Evolutionary conservation across 2,888 invertebrate species (phyloP), one percentile per base, ranked within the genome.

Genomic region (Conistra vaccinii): DNA sequence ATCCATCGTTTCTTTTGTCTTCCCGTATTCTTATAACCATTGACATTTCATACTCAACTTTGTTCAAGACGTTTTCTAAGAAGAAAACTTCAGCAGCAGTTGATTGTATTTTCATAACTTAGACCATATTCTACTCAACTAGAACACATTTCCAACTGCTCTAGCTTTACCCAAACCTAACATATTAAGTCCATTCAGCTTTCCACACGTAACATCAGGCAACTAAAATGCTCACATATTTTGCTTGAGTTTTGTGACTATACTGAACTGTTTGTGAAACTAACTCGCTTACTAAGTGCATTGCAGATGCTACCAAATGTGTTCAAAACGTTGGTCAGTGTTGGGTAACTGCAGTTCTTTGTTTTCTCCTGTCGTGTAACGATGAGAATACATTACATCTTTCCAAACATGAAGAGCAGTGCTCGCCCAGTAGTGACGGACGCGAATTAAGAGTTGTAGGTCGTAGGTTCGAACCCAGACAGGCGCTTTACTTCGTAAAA

Each of bases 261-360:
- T 72, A 66, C 60, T 42, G 51, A 57, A 20, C 60, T 67, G 61
- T 78, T 78, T 78, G 65, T 66, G 55, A 78, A 48, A 32, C 78
- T 66, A 55, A 73, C 55, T 67, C 42, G 32, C 45, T 66, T 12
- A 45, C 39, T 51, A 39, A 57, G 35, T 79, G 73, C 61, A 42
- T 61, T 48, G 71, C 32, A 78, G 51, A 65, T 71, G 71, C 17
- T 65, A 65, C 63, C 23, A 10, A 61, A 45, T 63, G 65, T 32
- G 32, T 48, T 26, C 60, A 55, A 69, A 77, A 69, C 32, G 39
- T 7, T 20, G 42, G 70, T 53, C 51, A 48, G 3, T 48, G 29
- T 69, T 66, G 12, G n/a, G 55, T 48, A 26, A 76, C 29, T 32
- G 29, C 6, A 39, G 48, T 48, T 39, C 29, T 76, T 32, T 69